Base-by-base conservation (phyloP, 53 echinoderm and acorn worm species). In the Patiria pectinifera region DNA sequence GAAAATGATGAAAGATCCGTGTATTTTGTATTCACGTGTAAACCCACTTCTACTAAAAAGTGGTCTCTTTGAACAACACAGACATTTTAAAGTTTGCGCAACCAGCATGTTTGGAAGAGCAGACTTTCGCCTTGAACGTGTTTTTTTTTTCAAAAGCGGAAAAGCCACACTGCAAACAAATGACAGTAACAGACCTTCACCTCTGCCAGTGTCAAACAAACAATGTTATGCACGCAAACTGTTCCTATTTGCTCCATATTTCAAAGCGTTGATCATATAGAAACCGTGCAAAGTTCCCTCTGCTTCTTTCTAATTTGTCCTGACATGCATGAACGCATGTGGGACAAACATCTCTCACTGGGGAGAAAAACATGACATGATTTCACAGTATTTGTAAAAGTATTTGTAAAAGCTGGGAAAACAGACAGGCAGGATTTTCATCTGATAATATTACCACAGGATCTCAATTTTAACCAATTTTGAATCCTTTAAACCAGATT, bases 271-370 rank as follows among this genome's bases (percentile, higher is more conserved):
- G 66, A 66, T 66, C 15, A 66, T 16, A 11, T 7, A 66, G 12
- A 14, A 66, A 66, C 14, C 14, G 71, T 26, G 70, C 76, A 76
- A n/a, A 4, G 45, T 44, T 43, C 35, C 19, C 85, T 62, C 44
- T 8, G 1, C 62, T 70, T 71, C 85, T 85, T 71, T 21, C 15
- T 69, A 85, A 70, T 69, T 85, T 85, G 85, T 85, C 24, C 45
- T 45, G 70, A 71, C 70, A 85, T 69, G 85, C 85, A 35, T 46
- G 83, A 61, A 4, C 59, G 83, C 83, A 62, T 61, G 61, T 12
- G 14, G 61, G 58, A 59, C 59, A 83, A 82, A 19, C 2, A 2
- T 18, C 66, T 66, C 66, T 16, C 19, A 66, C 14, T 71, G 25
- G 22, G 25, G 44, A 76, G 44, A 76, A 18, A 14, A 16, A 16